Conservation (phyloP, 2,113 vertebrate species). For the Coptodon bakossiorum region DNA sequence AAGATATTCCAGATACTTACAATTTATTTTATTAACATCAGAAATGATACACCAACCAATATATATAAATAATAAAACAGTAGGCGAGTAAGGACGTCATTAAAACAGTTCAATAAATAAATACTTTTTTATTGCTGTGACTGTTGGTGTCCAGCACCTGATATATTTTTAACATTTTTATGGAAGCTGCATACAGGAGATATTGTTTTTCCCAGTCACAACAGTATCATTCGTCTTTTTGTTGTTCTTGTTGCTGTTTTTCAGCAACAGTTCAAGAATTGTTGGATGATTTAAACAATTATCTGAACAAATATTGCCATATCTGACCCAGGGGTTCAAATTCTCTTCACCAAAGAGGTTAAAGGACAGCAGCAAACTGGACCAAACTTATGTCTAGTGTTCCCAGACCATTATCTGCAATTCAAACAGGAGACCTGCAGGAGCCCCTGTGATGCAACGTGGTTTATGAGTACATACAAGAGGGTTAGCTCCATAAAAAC, state of each 20-base stretch:
- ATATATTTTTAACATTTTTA: neutral
- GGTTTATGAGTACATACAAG: neutral
- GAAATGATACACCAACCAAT: conserved; percentile 25
- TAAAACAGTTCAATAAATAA: conserved; percentile 84
- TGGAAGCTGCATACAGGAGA: neutral
- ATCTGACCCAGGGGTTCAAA: conserved; percentile 38
- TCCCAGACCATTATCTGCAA: conserved; percentile 5
- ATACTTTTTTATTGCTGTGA: conserved; percentile 54
- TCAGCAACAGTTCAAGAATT: neutral
- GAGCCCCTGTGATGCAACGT: neutral
- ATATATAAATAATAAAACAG: conserved; percentile 53
- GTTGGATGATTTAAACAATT: neutral
- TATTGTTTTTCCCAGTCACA: neutral
- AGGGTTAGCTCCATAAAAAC: neutral
- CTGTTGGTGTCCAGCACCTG: conserved; percentile 66
- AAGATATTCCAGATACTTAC: neutral
- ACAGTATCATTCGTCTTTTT: neutral
- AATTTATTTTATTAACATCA: conserved; percentile 20
- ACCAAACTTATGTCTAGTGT: neutral
- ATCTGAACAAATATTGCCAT: conserved; percentile 28
- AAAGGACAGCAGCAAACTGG: conserved; percentile 44
- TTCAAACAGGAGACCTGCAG: conserved; percentile 30
- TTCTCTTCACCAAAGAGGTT: conserved; percentile 49
- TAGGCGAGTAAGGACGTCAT: neutral
- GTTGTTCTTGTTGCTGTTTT: neutral